Evolutionary conservation across 2,797 vertebrate genomes (phyloP), one percentile per base, ranked within the genome.

Genomic region (Falco berigora): DNA sequence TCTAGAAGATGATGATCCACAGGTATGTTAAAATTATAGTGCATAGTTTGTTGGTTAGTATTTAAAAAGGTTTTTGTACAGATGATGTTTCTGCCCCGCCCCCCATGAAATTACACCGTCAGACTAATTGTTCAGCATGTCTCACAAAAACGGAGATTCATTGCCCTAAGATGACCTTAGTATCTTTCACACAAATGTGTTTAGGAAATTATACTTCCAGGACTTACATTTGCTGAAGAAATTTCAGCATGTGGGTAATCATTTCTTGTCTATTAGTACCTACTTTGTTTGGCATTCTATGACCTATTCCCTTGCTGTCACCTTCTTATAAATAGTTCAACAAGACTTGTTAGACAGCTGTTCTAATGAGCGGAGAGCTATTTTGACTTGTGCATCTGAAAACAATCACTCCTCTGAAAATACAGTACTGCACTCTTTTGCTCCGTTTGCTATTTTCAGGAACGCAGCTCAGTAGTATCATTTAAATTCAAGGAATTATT

Each of bases 1-100:
- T 86, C 97, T 99, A 97, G 99, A 99, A 63, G 99, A 99, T 12
- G 99, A 99, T 7, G 99, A 99, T 63, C 99, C 99, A 64, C 99
- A 99, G 98, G 99, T 99, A 84, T 64, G 78, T 81, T 58, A 42
- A 71, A 92, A 28, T 50, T 18, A 5, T 20, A 34, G 21, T 28
- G 46, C 2, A 0, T 55, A 64, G 8, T 50, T 90, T 4, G 0
- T 46, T 52, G 34, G 12, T 62, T 69, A 64, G 6, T 52, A 53
- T 80, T 90, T 55, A 74, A 77, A 71, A 17, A 0, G 0, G 55
- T 56, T 6, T 62, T 62, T 63, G 10, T 67, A 7, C 30, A 1
- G 8, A 10, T 75, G 46, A 38, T 22, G 3, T 87, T 79, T 73
- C 47, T 78, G 28, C 11, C 5, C 17, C 2, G 6, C 17, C 3